A percentile compares a stretch with the other conserved stretches of the same genome.
Conservation (phyloP, 2,888 invertebrate genomes). For the Limnephilus auricula region DNA sequence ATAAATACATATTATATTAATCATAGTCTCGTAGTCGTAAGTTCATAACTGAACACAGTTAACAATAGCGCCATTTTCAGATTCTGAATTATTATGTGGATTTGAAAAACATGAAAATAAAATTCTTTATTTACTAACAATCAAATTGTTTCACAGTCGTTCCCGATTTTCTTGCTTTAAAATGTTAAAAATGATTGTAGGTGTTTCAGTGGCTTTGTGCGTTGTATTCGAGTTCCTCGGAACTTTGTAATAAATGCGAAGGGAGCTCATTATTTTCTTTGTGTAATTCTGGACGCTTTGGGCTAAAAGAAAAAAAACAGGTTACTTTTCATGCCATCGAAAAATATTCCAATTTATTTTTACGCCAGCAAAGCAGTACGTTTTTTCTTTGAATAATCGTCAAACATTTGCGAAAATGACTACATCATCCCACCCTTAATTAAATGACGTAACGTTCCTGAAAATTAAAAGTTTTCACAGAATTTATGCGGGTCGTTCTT, state of each 20-base stretch:
- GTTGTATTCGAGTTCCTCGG: neutral
- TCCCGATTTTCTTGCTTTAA: neutral
- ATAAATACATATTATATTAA: no score
- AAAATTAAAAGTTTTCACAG: conserved; percentile 19
- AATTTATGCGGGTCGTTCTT: conserved; percentile 7
- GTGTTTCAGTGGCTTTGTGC: neutral
- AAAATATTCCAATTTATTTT: neutral
- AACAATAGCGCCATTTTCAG: no score
- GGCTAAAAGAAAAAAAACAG: neutral
- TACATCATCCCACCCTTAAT: neutral
- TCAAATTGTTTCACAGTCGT: neutral
- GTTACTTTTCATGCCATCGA: neutral
- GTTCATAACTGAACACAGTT: no score
- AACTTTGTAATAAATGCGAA: neutral
- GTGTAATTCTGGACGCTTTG: neutral
- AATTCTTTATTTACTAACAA: neutral
- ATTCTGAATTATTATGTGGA: no score
- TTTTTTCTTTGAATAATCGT: conserved; percentile 5
- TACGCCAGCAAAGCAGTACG: neutral
- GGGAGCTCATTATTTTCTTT: neutral
- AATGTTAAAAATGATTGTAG: neutral
- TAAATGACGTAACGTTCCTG: neutral
- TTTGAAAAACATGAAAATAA: no score
- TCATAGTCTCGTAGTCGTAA: no score
- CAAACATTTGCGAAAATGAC: neutral